Evolutionary conservation across 1,140 invertebrate genomes (phyloP).

Genomic region (Trissolcus basalis): DNA sequence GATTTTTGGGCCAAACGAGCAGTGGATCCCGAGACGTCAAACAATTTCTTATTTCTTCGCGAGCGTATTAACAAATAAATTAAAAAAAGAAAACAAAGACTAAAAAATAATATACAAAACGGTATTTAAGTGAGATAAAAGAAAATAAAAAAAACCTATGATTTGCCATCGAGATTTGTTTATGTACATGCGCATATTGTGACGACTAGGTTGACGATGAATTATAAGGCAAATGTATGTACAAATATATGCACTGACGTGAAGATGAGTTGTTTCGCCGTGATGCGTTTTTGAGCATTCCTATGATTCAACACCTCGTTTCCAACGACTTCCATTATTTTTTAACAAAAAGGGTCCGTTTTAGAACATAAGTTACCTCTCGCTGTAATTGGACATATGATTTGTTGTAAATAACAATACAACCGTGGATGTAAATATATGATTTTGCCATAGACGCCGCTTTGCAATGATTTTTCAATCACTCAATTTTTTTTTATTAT

Average conservation of each 20-base stretch:
- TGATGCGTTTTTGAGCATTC: slow-evolving; percentile 25
- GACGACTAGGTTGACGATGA: slow-evolving; percentile 6
- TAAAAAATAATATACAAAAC: slow-evolving; percentile 5
- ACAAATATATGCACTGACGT: slow-evolving; percentile 30
- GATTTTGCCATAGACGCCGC: slow-evolving; percentile 47
- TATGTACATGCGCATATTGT: slow-evolving; percentile 26
- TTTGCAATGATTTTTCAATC: slow-evolving; percentile 29
- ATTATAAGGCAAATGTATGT: slow-evolving; percentile 26
- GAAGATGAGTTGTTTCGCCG: slow-evolving; percentile 24
- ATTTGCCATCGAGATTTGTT: slow-evolving; percentile 18
- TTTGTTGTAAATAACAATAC: slow-evolving; percentile 53
- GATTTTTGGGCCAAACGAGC: too few relatives aligned
- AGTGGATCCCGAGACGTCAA: neutral
- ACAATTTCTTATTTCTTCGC: slow-evolving; percentile 44
- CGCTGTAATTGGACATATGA: slow-evolving; percentile 43
- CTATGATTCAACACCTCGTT: slow-evolving; percentile 29
- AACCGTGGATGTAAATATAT: slow-evolving; percentile 53
- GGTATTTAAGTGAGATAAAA: slow-evolving; percentile 25
- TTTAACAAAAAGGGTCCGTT: slow-evolving; percentile 32
- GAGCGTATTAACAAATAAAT: neutral
- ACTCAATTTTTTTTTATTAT: slow-evolving; percentile 10
- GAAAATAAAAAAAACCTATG: slow-evolving; percentile 7
- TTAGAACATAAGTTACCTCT: slow-evolving; percentile 48
- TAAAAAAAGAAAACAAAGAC: slow-evolving; percentile 11
- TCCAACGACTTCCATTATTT: slow-evolving; percentile 48